Conservation (phyloP, 2,888 invertebrate genomes). For the Kuschelorhynchus macadamiae region DNA sequence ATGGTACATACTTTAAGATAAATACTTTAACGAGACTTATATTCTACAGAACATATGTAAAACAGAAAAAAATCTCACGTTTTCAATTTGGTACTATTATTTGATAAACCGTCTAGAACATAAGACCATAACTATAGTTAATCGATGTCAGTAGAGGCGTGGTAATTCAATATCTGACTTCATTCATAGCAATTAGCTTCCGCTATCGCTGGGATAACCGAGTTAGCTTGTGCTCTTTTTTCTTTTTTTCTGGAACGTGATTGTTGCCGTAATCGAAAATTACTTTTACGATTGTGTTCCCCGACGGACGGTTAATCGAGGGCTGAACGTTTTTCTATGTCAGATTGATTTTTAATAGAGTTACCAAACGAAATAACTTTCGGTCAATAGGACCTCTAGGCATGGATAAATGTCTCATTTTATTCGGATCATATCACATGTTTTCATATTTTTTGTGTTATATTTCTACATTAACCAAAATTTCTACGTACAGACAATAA, state of each 20-base stretch:
- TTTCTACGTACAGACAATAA: too few species aligned
- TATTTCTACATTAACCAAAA: too few species aligned
- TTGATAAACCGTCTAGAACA: too few species aligned
- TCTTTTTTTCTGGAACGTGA: slow-evolving; percentile 59
- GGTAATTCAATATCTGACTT: slow-evolving; percentile 65
- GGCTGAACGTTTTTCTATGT: slow-evolving; percentile 38
- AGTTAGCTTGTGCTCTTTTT: slow-evolving; percentile 57
- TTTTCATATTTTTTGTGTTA: too few species aligned
- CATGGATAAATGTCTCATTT: too few species aligned
- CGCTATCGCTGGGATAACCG: slow-evolving; percentile 63
- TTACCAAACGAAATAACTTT: slow-evolving; percentile 43
- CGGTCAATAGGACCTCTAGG: slow-evolving; percentile 3
- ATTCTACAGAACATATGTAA: too few species aligned
- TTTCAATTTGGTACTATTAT: too few species aligned
- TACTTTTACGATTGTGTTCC: slow-evolving; percentile 55
- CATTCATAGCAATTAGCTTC: slow-evolving; percentile 67
- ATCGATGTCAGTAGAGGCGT: slow-evolving; percentile 53
- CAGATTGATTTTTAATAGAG: slow-evolving; percentile 51
- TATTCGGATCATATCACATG: too few species aligned
- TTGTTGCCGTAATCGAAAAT: slow-evolving; percentile 63
- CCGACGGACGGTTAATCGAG: slow-evolving; percentile 20
- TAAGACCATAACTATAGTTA: too few species aligned
- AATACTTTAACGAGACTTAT: too few species aligned
- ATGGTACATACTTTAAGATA: too few species aligned
- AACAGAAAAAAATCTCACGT: too few species aligned